Evolutionary conservation across 2,888 invertebrate species (phyloP).

Genomic region (Helicoverpa assulta): DNA sequence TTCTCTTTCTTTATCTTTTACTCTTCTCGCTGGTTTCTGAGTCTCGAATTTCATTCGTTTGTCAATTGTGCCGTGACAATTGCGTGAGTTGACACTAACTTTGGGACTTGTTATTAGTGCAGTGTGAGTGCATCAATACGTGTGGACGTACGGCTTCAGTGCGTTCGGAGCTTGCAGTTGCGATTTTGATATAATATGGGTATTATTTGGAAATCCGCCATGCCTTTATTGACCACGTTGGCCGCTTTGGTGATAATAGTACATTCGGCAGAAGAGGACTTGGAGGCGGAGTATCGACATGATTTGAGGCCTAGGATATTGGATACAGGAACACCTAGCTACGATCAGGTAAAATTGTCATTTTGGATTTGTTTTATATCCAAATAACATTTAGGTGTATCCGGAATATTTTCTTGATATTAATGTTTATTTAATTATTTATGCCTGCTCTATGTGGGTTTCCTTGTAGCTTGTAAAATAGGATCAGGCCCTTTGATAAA

Average conservation of each 20-base stretch:
- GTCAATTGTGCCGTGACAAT: constrained; percentile 46
- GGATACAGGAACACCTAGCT: constrained; percentile 73
- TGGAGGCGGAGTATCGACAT: constrained; percentile 75
- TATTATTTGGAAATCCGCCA: constrained; percentile 79
- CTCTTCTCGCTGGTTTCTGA: constrained; percentile 61
- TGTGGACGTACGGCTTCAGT: constrained; percentile 59
- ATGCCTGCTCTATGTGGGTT: too few species aligned
- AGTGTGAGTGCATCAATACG: constrained; percentile 63
- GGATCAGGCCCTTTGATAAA: background rate
- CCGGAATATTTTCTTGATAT: too few species aligned
- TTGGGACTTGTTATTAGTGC: constrained; percentile 60
- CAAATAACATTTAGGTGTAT: too few species aligned
- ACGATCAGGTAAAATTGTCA: constrained; percentile 76
- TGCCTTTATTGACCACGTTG: constrained; percentile 86
- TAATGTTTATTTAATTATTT: too few species aligned
- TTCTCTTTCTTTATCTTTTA: constrained; percentile 71
- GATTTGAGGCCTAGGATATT: constrained; percentile 76
- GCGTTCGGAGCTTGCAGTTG: constrained; percentile 59
- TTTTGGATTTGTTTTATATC: too few species aligned
- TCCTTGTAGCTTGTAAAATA: too few species aligned
- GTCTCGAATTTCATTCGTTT: constrained; percentile 52
- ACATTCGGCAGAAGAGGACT: constrained; percentile 83
- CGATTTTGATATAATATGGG: constrained; percentile 83
- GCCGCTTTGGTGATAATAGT: constrained; percentile 88
- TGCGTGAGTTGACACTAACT: constrained; percentile 45